Evolutionary conservation across 2,113 vertebrate species (phyloP).

Genomic region (Sialia sialis): DNA sequence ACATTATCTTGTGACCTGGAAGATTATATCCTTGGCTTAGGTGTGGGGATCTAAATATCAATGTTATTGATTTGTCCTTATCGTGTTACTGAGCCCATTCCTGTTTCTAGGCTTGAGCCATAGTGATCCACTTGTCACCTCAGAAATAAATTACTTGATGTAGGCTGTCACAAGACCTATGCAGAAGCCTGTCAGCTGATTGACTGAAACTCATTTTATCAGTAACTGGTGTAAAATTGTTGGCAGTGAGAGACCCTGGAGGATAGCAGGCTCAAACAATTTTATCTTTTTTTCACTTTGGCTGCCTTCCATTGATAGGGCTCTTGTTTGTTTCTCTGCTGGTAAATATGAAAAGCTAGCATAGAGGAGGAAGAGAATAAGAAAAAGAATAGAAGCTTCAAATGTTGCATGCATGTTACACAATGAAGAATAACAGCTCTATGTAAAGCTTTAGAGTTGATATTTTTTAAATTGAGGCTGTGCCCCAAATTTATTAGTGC

Average conservation of each 20-base stretch:
- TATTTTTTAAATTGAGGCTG: background rate
- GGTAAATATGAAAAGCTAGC: background rate
- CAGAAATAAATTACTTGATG: background rate
- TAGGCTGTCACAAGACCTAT: background rate
- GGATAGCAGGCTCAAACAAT: background rate
- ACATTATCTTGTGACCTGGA: background rate
- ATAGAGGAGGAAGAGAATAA: background rate
- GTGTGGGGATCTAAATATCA: conserved; percentile 10
- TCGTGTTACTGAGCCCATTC: background rate
- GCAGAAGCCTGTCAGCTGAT: background rate
- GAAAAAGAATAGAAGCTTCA: background rate
- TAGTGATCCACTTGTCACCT: conserved; percentile 14
- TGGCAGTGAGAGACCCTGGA: background rate
- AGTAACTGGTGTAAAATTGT: background rate
- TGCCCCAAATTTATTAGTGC: background rate
- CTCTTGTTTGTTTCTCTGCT: background rate
- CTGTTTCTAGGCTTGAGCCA: background rate
- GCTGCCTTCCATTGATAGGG: background rate
- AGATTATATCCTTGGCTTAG: background rate
- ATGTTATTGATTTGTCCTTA: conserved; percentile 42
- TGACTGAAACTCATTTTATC: background rate
- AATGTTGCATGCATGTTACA: background rate
- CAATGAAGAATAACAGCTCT: background rate
- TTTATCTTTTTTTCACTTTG: background rate
- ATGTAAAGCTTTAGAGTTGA: background rate